phyloP scores from a whole-genome alignment of 2,797 vertebrate species.

The Apogon hyalosoma region DNA sequence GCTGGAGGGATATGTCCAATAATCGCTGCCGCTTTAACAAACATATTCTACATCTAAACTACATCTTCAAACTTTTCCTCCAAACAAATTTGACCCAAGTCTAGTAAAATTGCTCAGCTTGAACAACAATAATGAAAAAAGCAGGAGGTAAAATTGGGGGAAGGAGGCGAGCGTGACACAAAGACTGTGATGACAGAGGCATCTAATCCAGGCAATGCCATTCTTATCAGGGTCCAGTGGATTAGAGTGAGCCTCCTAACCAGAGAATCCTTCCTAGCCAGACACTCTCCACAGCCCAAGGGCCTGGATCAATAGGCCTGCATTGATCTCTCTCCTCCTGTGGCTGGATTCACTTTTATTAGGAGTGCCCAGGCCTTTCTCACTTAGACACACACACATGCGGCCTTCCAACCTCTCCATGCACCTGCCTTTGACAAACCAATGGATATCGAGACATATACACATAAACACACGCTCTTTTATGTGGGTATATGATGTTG shows the following conservation, averaged over 20 bases:
- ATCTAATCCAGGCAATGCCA: conserved; percentile 87
- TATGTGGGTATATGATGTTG: conserved; percentile 28
- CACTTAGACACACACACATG: conserved; percentile 58
- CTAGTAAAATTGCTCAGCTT: conserved; percentile 54
- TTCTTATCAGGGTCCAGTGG: conserved; percentile 89
- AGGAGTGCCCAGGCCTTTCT: conserved; percentile 74
- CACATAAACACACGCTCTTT: conserved; percentile 13
- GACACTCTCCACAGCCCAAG: conserved; percentile 82
- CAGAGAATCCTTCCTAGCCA: conserved; percentile 85
- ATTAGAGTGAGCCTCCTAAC: conserved; percentile 87
- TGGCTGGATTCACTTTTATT: conserved; percentile 85
- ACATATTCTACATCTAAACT: conserved; percentile 27
- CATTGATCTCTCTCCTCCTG: conserved; percentile 84
- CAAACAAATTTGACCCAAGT: conserved; percentile 44
- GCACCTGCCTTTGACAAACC: conserved; percentile 34
- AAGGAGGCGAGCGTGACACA: conserved; percentile 71
- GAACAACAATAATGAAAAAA: conserved; percentile 73
- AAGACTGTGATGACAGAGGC: conserved; percentile 82
- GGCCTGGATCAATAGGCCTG: conserved; percentile 85
- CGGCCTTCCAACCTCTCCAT: conserved; percentile 42
- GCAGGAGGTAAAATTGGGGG: conserved; percentile 60
- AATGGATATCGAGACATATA: conserved; percentile 11
- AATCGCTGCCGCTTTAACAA: conserved; percentile 3
- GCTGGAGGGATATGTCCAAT: conserved; percentile 3
- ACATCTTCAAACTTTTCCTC: conserved; percentile 38